These are phyloP conservation scores for Micrastur ruficollis DNA, from an alignment of 2,797 vertebrate species.

Conservation along the genomic window DNA sequence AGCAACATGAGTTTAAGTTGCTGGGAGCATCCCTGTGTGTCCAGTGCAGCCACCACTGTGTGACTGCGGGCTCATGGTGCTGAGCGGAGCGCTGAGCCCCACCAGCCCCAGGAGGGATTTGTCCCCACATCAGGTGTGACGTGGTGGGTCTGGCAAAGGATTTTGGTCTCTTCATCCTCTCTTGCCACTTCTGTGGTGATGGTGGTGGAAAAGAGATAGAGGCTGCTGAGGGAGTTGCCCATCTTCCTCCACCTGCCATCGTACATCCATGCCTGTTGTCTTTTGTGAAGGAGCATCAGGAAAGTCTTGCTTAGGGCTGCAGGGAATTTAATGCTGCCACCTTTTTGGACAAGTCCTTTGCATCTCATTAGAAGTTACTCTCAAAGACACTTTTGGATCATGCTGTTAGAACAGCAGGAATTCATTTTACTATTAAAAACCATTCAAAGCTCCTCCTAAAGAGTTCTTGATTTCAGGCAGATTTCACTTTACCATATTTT, in stretches of 20 bases:
- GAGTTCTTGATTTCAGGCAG: not conserved
- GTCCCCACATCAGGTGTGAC: not conserved
- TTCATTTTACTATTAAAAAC: not conserved
- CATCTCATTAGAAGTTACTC: not conserved
- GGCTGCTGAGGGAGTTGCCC: not conserved
- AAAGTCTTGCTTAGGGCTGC: not conserved
- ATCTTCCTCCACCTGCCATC: fast-evolving
- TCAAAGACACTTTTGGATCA: not conserved
- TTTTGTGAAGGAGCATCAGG: not conserved
- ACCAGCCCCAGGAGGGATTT: not conserved
- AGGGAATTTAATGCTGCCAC: not conserved
- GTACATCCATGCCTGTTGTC: not conserved
- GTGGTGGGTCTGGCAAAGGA: fast-evolving
- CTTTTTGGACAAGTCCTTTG: not conserved
- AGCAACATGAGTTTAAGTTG: fast-evolving
- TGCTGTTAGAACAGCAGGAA: not conserved
- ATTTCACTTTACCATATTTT: not conserved
- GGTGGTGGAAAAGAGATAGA: not conserved
- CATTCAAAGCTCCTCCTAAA: not conserved
- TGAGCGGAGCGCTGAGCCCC: fast-evolving
- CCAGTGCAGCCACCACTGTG: fast-evolving
- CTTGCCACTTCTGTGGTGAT: not conserved
- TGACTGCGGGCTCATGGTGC: not conserved
- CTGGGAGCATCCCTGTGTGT: fast-evolving
- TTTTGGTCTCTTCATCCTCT: not conserved